Percentiles rank a stretch among this genome's conserved stretches.
These are phyloP conservation scores for Machimus rusticus DNA, from an alignment of 2,888 invertebrate genomes.

Conservation along the genomic window DNA sequence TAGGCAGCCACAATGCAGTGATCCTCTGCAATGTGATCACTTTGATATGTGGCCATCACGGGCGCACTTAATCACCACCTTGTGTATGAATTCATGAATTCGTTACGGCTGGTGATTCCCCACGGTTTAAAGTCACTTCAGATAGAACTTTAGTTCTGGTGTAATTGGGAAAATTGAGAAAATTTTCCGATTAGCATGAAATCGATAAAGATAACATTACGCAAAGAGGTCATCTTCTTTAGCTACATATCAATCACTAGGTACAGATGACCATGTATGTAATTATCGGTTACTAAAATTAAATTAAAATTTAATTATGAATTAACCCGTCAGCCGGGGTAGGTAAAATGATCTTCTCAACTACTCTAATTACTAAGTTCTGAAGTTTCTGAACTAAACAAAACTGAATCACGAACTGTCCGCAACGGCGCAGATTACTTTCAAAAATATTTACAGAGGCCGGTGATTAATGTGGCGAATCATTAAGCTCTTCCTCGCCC, in stretches of 20 bases:
- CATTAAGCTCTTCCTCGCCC: neutral
- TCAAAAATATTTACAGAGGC: neutral
- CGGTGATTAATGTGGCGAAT: neutral
- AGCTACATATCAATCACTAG: neutral
- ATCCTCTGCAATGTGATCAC: neutral
- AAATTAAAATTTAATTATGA: neutral
- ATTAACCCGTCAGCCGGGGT: neutral
- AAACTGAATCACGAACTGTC: neutral
- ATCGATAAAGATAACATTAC: neutral
- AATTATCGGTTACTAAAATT: neutral
- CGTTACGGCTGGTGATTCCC: neutral
- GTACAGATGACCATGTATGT: neutral
- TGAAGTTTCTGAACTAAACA: neutral
- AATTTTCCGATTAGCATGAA: neutral
- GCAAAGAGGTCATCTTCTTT: neutral
- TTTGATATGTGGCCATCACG: neutral
- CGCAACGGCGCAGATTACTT: neutral
- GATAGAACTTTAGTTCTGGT: neutral
- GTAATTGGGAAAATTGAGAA: neutral
- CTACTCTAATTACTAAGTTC: neutral
- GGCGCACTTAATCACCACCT: neutral
- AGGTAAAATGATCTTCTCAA: neutral
- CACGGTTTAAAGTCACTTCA: neutral
- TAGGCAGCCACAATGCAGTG: slow-evolving; percentile 16
- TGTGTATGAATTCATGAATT: neutral